Conservation (phyloP, 2,113 vertebrate genomes). For the Odontophorus gujanensis region DNA sequence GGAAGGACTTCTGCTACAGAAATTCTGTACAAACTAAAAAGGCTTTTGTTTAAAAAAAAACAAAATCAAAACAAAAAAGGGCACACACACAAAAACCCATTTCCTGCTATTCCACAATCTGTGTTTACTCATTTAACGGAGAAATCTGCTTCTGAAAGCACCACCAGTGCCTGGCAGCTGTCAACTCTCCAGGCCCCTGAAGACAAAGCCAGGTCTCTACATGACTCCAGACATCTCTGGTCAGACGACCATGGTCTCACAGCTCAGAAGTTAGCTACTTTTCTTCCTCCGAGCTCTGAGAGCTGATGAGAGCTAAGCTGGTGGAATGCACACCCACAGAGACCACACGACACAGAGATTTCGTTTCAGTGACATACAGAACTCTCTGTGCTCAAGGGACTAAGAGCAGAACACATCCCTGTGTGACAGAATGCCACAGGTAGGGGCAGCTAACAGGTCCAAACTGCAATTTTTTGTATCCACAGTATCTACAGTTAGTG, state of each 20-base stretch:
- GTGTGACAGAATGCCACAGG: background rate
- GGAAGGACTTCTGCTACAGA: background rate
- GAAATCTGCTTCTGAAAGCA: background rate
- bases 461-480: background rate
- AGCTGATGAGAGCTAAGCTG: background rate
- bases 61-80: background rate
- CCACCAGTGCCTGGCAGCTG: background rate
- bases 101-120: background rate
- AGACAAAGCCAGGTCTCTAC: background rate
- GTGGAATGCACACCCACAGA: background rate
- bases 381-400: background rate
- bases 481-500: slow-evolving; percentile 68
- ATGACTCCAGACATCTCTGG: fast-evolving
- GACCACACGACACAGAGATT: background rate
- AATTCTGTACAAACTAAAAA: background rate
- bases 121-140: background rate
- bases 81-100: background rate
- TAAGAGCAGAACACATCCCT: background rate
- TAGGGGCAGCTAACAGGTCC: background rate
- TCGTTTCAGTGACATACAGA: background rate
- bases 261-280: background rate
- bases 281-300: too few species aligned
- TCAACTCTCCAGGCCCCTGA: background rate
- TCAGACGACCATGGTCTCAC: fast-evolving
- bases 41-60: background rate